Percentiles rank a stretch among this genome's conserved stretches.
Evolutionary conservation across 2,888 invertebrate genomes (phyloP).

Genomic region (Gymnosoma rotundatum): DNA sequence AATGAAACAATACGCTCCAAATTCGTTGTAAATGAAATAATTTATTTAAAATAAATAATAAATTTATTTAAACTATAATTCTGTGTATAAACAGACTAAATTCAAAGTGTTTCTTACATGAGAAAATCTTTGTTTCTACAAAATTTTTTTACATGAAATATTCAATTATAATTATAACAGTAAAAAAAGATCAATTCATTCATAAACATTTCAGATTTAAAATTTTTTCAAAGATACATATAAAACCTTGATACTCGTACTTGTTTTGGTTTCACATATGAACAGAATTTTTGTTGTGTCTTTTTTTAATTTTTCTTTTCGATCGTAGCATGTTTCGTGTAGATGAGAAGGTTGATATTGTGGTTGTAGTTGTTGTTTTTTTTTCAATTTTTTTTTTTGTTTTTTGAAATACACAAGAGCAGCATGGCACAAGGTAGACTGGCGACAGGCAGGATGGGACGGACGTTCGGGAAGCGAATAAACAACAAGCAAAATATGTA

Average conservation of each 20-base stretch:
- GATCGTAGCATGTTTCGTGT: constrained; percentile 38
- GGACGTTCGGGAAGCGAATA: constrained; percentile 43
- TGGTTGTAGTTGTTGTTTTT: constrained; percentile 12
- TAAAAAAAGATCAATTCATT: constrained; percentile 45
- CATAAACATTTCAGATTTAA: constrained; percentile 37
- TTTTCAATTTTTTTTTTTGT: neutral
- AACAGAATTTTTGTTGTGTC: constrained; percentile 39
- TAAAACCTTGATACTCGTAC: constrained; percentile 24
- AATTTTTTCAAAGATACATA: constrained; percentile 32
- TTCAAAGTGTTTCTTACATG: constrained; percentile 12
- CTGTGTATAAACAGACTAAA: constrained; percentile 8
- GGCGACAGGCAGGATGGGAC: constrained; percentile 52
- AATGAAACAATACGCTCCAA: constrained; percentile 9
- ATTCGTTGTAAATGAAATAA: constrained; percentile 43
- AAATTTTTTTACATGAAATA: neutral
- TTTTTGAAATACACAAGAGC: constrained; percentile 40
- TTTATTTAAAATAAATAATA: constrained; percentile 66
- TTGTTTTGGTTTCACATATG: constrained; percentile 28
- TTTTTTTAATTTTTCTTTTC: constrained; percentile 29
- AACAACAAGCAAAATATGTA: constrained; percentile 69
- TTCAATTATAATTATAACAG: neutral
- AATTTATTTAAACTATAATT: constrained; percentile 42
- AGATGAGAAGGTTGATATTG: constrained; percentile 28
- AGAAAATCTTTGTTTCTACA: constrained; percentile 23
- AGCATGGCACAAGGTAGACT: constrained; percentile 36